Base-by-base conservation (phyloP, 2,797 vertebrate species). In the Gymnodraco acuticeps region DNA sequence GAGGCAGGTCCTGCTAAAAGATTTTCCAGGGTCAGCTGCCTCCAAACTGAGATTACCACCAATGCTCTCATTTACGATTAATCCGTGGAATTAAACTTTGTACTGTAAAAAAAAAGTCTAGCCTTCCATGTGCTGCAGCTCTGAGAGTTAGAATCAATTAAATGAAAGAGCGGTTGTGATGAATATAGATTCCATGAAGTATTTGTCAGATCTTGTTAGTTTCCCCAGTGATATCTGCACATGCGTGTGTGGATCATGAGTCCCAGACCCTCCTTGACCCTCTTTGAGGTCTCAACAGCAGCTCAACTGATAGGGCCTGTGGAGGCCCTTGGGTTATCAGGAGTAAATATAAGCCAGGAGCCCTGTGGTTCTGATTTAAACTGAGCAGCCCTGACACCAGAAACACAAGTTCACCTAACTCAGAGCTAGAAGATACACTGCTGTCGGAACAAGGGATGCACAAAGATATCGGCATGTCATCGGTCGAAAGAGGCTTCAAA, bases 1-100 rank as follows among this genome's bases (percentile, higher is more conserved):
- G 46, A 78, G 65, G 67, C 59, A 33, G 80, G 80, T 75, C 63
- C 76, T 81, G 54, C 89, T 92, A 78, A 92, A 94, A 92, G 83
- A 92, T 92, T 93, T 91, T 79, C 86, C 64, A 71, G 86, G 88
- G 89, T 92, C 85, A 88, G 87, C 83, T 88, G 88, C 85, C 81
- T 70, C 72, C 84, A 88, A 89, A 75, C 78, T 9, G 10, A 79
- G 90, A 93, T 92, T 90, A 90, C 79, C 77, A 70, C 74, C 70
- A 70, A 65, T 70, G 75, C 78, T 71, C 81, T 78, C 89, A 86
- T 90, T 89, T 92, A 92, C 88, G 91, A 92, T 93, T 94, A 75
- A 93, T 87, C 90, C 66, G 15, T 0, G 5, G 80, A 76, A 83
- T 88, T 81, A 84, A 80, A 83, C n/a, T n/a, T n/a, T n/a, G 72